These are phyloP conservation scores for Peromyscus melanophrys DNA, from an alignment of 2,797 vertebrate species.

Conservation along the genomic window DNA sequence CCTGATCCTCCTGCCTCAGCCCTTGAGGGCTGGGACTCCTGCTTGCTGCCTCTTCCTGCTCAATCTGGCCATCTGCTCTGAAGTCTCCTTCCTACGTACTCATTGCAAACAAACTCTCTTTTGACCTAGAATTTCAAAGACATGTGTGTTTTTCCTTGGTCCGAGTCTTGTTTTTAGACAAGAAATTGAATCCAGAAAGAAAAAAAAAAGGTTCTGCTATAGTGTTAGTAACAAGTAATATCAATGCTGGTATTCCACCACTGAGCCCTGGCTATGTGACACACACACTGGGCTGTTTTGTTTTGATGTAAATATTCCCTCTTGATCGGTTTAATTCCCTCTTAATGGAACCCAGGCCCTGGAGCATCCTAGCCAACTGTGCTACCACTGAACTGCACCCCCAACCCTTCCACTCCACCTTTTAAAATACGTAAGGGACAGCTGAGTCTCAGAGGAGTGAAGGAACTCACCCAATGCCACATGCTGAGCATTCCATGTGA, in stretches of 20 bases:
- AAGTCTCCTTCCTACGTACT: background rate
- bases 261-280: background rate
- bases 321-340: background rate
- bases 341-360: background rate
- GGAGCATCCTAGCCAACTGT: background rate
- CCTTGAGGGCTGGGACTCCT: background rate
- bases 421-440: background rate
- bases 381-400: background rate
- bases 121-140: constrained; percentile 29
- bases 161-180: background rate
- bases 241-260: background rate
- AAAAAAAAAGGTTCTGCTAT: background rate
- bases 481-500: background rate
- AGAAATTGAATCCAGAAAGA: background rate
- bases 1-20: background rate
- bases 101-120: background rate
- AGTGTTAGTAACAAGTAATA: background rate
- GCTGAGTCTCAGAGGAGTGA: background rate
- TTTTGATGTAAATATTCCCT: background rate
- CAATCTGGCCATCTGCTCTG: background rate
- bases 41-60: background rate
- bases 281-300: background rate
- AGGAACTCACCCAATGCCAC: background rate
- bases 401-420: background rate
- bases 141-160: background rate